These are phyloP conservation scores for Tetheella fluctuosa DNA, from an alignment of 2,888 invertebrate genomes.

Conservation along the genomic window DNA sequence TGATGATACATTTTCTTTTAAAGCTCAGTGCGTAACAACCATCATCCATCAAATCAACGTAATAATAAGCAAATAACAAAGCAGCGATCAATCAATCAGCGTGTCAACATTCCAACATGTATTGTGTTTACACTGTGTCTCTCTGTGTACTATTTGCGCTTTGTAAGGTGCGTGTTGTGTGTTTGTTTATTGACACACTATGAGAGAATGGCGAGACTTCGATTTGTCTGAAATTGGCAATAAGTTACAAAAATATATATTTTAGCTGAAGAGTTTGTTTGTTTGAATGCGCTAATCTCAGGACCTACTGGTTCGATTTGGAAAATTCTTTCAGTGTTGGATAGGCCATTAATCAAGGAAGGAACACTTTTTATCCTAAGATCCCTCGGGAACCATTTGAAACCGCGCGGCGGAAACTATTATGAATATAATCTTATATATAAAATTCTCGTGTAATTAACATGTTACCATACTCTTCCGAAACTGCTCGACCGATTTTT, in stretches of 20 bases:
- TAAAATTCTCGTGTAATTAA: too few relatives aligned
- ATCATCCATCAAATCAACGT: constrained; percentile 6
- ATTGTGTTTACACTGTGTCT: constrained; percentile 5
- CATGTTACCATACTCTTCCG: too few relatives aligned
- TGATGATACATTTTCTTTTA: constrained; percentile 9
- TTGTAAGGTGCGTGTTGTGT: neutral
- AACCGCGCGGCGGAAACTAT: too few relatives aligned
- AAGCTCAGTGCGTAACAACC: neutral
- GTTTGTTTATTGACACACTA: neutral
- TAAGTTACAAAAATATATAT: neutral
- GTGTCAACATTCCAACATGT: constrained; percentile 26
- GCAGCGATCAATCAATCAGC: constrained; percentile 35
- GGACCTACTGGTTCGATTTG: too few relatives aligned
- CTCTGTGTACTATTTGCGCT: neutral
- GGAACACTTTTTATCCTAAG: too few relatives aligned
- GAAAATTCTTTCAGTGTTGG: too few relatives aligned
- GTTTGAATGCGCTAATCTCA: too few relatives aligned
- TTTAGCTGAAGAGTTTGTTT: too few relatives aligned
- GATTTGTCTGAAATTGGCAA: neutral
- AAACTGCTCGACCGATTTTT: too few relatives aligned
- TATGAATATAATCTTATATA: too few relatives aligned
- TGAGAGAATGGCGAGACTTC: neutral
- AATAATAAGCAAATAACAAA: constrained; percentile 3
- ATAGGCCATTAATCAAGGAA: too few relatives aligned
- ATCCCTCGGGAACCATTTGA: too few relatives aligned